Percentiles rank a stretch among this genome's conserved stretches.
These are phyloP conservation scores for Synergus itoensis DNA, from an alignment of 2,888 invertebrate genomes.

Conservation along the genomic window DNA sequence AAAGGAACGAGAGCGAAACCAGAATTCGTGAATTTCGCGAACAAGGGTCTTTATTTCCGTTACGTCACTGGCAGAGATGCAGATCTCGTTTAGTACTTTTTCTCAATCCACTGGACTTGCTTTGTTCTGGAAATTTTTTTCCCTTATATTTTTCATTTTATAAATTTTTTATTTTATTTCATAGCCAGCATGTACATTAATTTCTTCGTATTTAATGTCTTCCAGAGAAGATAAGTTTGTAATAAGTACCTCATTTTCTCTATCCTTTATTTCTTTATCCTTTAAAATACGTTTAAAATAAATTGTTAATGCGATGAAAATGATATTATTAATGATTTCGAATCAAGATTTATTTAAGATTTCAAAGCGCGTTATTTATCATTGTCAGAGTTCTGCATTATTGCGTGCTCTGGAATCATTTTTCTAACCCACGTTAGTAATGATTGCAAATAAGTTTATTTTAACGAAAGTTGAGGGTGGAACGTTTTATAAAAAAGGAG, in stretches of 20 bases:
- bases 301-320: too few species aligned
- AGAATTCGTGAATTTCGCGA: conserved; percentile 8
- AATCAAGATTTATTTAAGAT: background rate
- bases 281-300: too few species aligned
- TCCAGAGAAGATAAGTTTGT: too few species aligned
- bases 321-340: background rate
- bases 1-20: background rate
- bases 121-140: background rate
- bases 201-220: too few species aligned
- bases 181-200: too few species aligned
- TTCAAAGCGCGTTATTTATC: background rate
- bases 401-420: background rate
- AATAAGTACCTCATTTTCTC: too few species aligned
- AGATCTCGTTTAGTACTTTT: conserved; percentile 20
- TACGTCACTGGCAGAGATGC: conserved; percentile 22
- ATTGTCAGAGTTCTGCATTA: background rate
- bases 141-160: too few species aligned
- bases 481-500: background rate
- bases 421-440: background rate
- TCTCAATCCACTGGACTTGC: background rate
- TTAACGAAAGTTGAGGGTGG: background rate
- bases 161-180: too few species aligned
- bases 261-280: too few species aligned
- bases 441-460: background rate
- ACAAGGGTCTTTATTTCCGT: conserved; percentile 38